phyloP scores from a whole-genome alignment of 2,113 vertebrate genomes.

The Nipponia nippon region DNA sequence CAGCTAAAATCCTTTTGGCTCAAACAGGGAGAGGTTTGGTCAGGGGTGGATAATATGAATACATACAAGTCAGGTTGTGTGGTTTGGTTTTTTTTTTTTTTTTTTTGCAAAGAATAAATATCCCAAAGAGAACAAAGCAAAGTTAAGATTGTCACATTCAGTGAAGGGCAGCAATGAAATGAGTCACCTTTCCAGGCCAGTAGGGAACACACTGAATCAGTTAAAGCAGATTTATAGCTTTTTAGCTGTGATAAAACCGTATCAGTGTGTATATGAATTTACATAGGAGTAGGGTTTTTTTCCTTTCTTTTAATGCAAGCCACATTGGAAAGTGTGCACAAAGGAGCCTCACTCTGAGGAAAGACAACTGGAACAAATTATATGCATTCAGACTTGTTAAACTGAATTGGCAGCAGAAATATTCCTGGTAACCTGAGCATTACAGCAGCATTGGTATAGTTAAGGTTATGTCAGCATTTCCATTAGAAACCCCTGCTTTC shows the following conservation, averaged over 20 bases:
- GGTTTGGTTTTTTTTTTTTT: neutral
- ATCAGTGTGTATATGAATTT: slow-evolving; percentile 56
- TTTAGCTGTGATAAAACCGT: slow-evolving; percentile 54
- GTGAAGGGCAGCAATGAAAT: neutral
- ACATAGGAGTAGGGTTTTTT: neutral
- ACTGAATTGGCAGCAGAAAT: slow-evolving; percentile 71
- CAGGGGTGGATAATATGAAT: neutral
- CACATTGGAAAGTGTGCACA: slow-evolving; percentile 64
- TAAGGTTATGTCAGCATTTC: slow-evolving; percentile 66
- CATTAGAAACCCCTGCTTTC: slow-evolving; percentile 49
- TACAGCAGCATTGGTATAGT: slow-evolving; percentile 45
- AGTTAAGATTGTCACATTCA: neutral
- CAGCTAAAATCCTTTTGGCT: neutral
- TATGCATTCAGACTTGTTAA: slow-evolving; percentile 74
- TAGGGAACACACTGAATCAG: slow-evolving; percentile 33
- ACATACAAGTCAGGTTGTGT: neutral
- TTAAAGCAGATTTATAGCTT: slow-evolving; percentile 42
- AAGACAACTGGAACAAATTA: slow-evolving; percentile 79
- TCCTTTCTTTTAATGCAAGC: slow-evolving; percentile 64
- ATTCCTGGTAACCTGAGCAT: slow-evolving; percentile 70
- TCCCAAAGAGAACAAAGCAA: neutral
- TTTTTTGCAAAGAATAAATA: neutral
- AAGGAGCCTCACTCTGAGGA: slow-evolving; percentile 50
- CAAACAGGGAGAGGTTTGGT: neutral
- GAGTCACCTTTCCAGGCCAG: slow-evolving; percentile 16